Base-by-base conservation (phyloP, 2,797 vertebrate genomes). In the Gadopsis bispinosus region DNA sequence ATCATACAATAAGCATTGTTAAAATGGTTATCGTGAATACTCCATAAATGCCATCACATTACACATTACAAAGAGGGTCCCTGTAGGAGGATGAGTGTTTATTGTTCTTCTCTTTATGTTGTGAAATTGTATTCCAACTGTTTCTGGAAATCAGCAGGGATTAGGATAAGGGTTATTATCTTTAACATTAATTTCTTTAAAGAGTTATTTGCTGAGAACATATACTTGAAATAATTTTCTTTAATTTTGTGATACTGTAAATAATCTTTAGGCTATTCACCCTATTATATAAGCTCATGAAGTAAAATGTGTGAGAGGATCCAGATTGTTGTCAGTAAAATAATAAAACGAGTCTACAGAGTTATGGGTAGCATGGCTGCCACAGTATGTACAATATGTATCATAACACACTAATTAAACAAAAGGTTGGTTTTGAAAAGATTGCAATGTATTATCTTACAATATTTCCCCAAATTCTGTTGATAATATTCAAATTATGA, bases 31-130 rank as follows among this genome's bases (percentile, higher is more conserved):
- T 51, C 37, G 22, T 70, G 69, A 74, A 68, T 65, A 33, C 13
- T 45, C 45, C 47, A 35, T 76, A 67, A 73, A 77, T 79, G 22
- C 4, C 63, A 48, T 35, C 17, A 33, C 26, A 26, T 26, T 26
- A 26, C 63, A 45, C 26, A 26, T 77, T 74, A 78, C 85, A 48
- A 76, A 68, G 61, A 80, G 69, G 68, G 47, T 69, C 39, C 58
- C 64, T 43, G 58, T 26, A n/a, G 22, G 6, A 67, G 47, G 47
- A 64, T 61, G 19, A 45, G n/a, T 64, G 59, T 50, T 51, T 65
- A 43, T 73, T 79, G 63, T 83, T 71, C 55, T 20, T 14, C 41
- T 59, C 59, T 83, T 85, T 80, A 58, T 80, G 50, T 51, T 70
- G 61, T 59, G 69, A 87, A 85, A 85, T 29, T 59, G 13, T 53